These are phyloP conservation scores for Manis pentadactyla DNA, from an alignment of 2,797 vertebrate genomes.

Conservation along the genomic window DNA sequence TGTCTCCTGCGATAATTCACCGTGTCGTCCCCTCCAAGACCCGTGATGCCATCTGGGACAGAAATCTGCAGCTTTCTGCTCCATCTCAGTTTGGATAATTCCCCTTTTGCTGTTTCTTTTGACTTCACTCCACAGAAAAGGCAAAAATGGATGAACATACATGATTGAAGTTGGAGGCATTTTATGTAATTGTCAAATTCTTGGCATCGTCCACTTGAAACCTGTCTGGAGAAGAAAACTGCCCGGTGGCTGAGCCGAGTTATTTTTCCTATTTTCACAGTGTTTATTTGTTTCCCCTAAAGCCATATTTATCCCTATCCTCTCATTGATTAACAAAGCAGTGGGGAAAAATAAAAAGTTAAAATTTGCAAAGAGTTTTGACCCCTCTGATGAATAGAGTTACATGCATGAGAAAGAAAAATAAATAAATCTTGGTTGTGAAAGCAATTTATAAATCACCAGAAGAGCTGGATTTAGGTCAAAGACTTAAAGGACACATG, in stretches of 20 bases:
- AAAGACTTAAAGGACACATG: background rate
- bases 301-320: background rate
- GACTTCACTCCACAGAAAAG: background rate
- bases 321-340: too few relatives aligned
- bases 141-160: background rate
- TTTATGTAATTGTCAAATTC: background rate
- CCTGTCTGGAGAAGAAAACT: background rate
- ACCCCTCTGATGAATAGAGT: background rate
- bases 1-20: background rate
- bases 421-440: background rate
- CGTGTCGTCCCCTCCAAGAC: background rate
- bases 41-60: background rate
- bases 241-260: background rate
- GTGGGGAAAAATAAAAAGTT: background rate
- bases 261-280: background rate
- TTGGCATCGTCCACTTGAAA: background rate
- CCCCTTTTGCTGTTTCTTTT: background rate
- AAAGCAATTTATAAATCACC: fast-evolving
- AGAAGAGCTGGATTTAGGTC: background rate
- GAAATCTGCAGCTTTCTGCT: background rate
- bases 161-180: background rate
- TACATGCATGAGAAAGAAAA: background rate
- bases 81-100: background rate
- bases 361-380: background rate
- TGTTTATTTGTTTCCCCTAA: background rate